These are phyloP conservation scores for Odontesthes bonariensis DNA, from an alignment of 2,113 vertebrate genomes.

Conservation along the genomic window DNA sequence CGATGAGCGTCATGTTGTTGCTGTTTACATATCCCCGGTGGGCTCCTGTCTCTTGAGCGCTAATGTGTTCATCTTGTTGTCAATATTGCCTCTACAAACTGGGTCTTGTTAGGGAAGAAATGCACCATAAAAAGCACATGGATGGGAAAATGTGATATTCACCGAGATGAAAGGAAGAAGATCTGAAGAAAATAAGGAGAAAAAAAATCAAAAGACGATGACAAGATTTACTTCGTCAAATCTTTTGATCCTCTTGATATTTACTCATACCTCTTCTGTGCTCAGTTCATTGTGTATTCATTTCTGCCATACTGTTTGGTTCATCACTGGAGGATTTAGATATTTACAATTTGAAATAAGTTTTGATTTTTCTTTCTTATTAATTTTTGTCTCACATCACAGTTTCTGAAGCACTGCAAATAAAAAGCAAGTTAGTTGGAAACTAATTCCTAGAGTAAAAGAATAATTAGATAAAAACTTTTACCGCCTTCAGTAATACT, in stretches of 20 bases:
- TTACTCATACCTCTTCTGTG: constrained; percentile 9
- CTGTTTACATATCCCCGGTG: constrained; percentile 67
- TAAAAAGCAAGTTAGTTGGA: neutral
- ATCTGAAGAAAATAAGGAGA: constrained; percentile 12
- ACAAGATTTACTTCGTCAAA: neutral
- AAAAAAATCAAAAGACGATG: constrained; percentile 13
- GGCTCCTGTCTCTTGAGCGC: constrained; percentile 57
- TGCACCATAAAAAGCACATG: constrained; percentile 3
- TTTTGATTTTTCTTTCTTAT: neutral
- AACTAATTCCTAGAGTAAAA: too few relatives aligned
- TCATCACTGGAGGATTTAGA: constrained; percentile 6
- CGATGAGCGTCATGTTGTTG: constrained; percentile 50
- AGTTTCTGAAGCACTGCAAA: neutral
- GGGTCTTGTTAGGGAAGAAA: constrained; percentile 36
- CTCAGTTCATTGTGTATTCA: neutral
- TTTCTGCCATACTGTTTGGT: neutral
- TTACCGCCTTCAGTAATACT: too few relatives aligned
- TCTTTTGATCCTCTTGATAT: constrained; percentile 14
- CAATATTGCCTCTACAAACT: constrained; percentile 56
- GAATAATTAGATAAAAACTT: neutral
- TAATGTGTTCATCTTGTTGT: constrained; percentile 60
- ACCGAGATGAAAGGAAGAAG: constrained; percentile 29
- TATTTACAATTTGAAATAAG: neutral
- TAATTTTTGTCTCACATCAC: neutral
- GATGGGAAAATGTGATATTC: constrained; percentile 27